Conservation (phyloP, 2,113 vertebrate genomes). For the Chaetodon trifascialis region DNA sequence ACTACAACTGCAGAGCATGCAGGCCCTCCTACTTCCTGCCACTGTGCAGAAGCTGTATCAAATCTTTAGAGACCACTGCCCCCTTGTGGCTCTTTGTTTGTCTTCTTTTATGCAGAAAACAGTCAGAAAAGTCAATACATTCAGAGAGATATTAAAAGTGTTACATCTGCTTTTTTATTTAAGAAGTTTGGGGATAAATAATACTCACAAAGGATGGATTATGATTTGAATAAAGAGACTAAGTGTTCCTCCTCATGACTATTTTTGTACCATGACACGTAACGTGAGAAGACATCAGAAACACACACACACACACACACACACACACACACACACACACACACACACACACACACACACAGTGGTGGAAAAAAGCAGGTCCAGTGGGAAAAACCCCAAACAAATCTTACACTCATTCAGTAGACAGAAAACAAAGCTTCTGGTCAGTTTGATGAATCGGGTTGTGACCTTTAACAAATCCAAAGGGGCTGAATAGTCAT, state of each 20-base stretch:
- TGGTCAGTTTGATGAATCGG: not conserved
- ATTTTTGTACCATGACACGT: slow-evolving; percentile 56
- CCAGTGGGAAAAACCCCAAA: not conserved
- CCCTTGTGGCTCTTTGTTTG: slow-evolving; percentile 44
- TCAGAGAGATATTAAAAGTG: not conserved
- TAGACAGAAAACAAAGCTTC: not conserved
- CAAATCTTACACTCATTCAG: not conserved
- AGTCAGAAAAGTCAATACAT: not conserved
- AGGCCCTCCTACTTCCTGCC: not conserved
- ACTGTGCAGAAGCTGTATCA: not conserved
- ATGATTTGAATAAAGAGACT: not conserved
- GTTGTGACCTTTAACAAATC: slow-evolving; percentile 9
- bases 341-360: not conserved
- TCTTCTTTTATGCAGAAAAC: not conserved
- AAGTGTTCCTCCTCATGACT: slow-evolving; percentile 9
- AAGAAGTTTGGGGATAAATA: not conserved
- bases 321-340: not conserved
- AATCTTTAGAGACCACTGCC: slow-evolving; percentile 43
- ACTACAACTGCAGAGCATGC: not conserved
- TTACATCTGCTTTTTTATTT: not conserved
- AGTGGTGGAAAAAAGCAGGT: not conserved
- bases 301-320: slow-evolving; percentile 3
- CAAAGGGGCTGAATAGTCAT: slow-evolving; percentile 12
- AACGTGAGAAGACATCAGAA: slow-evolving; percentile 36
- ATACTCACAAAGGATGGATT: not conserved